Evolutionary conservation across 2,113 vertebrate genomes (phyloP).

Genomic region (Cathartes aura): DNA sequence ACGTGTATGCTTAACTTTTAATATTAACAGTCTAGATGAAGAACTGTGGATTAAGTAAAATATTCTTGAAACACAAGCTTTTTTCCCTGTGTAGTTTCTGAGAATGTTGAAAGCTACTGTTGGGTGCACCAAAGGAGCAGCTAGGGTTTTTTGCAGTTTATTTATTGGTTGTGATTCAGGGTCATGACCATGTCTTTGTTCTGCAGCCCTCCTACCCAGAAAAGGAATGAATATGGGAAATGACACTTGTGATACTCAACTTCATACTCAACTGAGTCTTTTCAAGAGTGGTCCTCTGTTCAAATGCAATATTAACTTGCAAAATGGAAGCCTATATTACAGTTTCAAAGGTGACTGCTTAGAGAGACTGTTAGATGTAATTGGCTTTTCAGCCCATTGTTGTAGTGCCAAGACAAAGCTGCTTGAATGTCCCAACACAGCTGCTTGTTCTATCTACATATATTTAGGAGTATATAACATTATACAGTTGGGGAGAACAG

Average conservation of each 20-base stretch:
- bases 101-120: background rate
- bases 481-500: background rate
- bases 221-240: background rate
- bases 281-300: background rate
- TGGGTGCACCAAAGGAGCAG: background rate
- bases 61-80: background rate
- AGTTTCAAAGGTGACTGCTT: background rate
- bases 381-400: background rate
- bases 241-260: background rate
- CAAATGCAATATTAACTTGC: background rate
- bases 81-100: background rate
- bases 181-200: background rate
- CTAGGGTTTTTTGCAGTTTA: background rate
- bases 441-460: rapidly evolving
- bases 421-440: background rate
- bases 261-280: background rate
- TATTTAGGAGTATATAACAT: background rate
- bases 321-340: background rate
- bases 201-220: background rate
- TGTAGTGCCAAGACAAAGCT: background rate
- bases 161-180: background rate
- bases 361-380: background rate
- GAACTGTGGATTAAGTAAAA: background rate
- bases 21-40: background rate
- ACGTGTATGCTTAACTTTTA: background rate